Conservation (phyloP, 2,888 invertebrate genomes). For the Acholoe squamosa region DNA sequence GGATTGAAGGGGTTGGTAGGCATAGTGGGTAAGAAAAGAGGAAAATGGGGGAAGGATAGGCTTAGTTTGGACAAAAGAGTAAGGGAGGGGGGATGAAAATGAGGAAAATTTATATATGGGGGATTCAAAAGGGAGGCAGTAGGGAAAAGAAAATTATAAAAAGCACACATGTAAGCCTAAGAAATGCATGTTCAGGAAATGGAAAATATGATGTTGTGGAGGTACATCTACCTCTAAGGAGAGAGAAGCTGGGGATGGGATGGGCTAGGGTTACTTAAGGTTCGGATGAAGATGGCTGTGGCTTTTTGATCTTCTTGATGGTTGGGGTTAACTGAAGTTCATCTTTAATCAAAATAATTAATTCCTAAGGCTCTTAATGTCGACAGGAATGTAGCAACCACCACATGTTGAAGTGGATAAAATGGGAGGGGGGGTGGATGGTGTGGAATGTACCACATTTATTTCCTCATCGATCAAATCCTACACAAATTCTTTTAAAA, state of each 20-base stretch:
- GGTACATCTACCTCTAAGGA: no score
- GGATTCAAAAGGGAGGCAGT: neutral
- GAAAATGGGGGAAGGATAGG: no score
- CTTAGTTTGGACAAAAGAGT: no score
- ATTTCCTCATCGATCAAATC: no score
- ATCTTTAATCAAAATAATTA: slow-evolving; percentile 55
- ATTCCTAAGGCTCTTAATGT: neutral
- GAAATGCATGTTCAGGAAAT: neutral
- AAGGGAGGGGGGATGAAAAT: no score
- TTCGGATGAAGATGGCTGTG: neutral
- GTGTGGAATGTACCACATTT: no score
- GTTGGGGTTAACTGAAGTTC: slow-evolving; percentile 7
- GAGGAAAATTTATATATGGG: no score
- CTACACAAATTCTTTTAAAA: no score
- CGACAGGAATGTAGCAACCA: neutral
- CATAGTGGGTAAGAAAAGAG: no score
- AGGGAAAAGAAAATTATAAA: no score
- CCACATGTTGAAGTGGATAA: neutral
- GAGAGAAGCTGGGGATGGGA: slow-evolving; percentile 12
- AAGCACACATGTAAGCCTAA: neutral
- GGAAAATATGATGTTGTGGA: neutral
- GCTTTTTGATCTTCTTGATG: slow-evolving; percentile 41
- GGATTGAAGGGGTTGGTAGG: no score
- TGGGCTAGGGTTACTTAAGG: neutral
- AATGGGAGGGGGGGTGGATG: neutral